These are phyloP conservation scores for Tamandua tetradactyla DNA, from an alignment of 2,797 vertebrate species.

Conservation along the genomic window DNA sequence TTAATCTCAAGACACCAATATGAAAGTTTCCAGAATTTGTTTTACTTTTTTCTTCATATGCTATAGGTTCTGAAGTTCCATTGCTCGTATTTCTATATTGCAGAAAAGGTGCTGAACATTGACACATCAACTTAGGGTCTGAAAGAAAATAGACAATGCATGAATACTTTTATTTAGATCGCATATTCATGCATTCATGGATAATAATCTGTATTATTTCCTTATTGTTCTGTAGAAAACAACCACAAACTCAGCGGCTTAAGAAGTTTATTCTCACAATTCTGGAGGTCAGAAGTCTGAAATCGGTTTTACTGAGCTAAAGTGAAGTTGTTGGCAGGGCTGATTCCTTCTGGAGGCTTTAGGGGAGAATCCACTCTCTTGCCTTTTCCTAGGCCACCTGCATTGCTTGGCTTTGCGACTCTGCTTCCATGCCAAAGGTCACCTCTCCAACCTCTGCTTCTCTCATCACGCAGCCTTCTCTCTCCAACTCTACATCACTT, in stretches of 20 bases:
- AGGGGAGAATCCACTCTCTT: background rate
- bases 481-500: background rate
- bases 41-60: background rate
- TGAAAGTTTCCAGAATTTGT: slow-evolving; percentile 14
- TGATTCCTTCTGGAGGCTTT: background rate
- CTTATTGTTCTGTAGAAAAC: background rate
- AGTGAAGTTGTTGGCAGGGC: background rate
- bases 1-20: background rate
- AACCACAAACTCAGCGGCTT: background rate
- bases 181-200: background rate
- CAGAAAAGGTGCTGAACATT: background rate
- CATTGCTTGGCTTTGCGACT: background rate
- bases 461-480: background rate
- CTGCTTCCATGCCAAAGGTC: background rate
- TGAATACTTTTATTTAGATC: background rate
- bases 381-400: background rate
- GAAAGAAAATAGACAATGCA: background rate
- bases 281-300: background rate
- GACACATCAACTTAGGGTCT: background rate
- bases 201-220: background rate
- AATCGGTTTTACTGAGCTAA: background rate
- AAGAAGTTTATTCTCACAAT: background rate
- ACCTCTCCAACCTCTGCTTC: background rate
- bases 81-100: background rate
- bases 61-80: background rate